Percentiles rank a stretch among this genome's conserved stretches.
Conservation (phyloP, 2,888 invertebrate genomes). For the Torymus texanus region DNA sequence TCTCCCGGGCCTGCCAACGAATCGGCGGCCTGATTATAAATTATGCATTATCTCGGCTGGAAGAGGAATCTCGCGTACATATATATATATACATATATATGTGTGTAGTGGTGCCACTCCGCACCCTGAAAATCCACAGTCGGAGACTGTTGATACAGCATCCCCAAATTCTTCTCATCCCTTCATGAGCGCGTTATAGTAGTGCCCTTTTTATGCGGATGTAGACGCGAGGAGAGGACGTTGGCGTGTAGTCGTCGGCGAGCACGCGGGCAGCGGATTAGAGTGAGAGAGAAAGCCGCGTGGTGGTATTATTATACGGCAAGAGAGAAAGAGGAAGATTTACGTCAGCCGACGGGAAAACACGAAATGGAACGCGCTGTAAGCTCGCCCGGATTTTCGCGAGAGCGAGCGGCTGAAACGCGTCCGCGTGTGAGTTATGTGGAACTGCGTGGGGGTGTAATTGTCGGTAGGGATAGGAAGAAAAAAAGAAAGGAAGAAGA, state of each 20-base stretch:
- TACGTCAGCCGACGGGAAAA: conserved; percentile 14
- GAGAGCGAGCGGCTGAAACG: conserved; percentile 14
- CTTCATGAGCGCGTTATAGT: neutral
- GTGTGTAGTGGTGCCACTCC: neutral
- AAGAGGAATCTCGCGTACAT: conserved; percentile 39
- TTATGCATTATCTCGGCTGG: conserved; percentile 66
- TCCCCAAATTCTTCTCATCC: conserved; percentile 36
- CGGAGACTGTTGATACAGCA: conserved; percentile 45
- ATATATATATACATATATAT: conserved; percentile 19
- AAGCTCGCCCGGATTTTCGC: conserved; percentile 33
- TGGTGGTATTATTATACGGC: neutral
- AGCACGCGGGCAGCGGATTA: conserved; percentile 45
- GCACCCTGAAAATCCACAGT: conserved; percentile 41
- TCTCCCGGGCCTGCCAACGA: conserved; percentile 59
- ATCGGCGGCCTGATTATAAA: conserved; percentile 74
- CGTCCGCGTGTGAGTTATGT: conserved; percentile 24
- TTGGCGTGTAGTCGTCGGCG: neutral
- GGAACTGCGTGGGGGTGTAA: conserved; percentile 25
- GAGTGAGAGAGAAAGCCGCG: neutral
- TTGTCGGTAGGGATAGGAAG: neutral
- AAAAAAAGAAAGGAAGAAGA: neutral
- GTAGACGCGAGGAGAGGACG: neutral
- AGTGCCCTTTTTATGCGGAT: conserved; percentile 1
- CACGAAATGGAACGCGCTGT: conserved; percentile 35
- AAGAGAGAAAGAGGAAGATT: conserved; percentile 1